Base-by-base conservation (phyloP, 2,113 vertebrate species). In the Fukomys damarensis region DNA sequence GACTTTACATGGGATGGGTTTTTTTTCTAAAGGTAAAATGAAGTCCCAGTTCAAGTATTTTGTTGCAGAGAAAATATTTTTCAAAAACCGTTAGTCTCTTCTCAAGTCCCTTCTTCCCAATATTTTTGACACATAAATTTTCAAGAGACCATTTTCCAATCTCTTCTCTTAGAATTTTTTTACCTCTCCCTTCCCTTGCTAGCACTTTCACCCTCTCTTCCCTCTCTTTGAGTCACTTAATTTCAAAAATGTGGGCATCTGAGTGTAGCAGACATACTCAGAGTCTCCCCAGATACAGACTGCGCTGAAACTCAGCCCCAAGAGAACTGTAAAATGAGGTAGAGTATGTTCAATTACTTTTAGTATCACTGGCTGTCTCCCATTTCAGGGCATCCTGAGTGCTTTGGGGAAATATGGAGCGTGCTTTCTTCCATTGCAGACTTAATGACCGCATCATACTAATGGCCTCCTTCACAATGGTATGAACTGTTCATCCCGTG, bases 371-470 rank as follows among this genome's bases (percentile, higher is more conserved):
- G 43, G 14, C 91, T 59, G 2, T 22, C 38, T 94, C 86, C 52
- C 83, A 70, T 43, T 86, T 88, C 11, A 61, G 82, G 85, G 52
- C 24, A 79, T n/a, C 70, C 59, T 91, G 30, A 94, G 74, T 70
- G 56, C 93, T 66, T 82, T 79, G 72, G 52, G 35, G 54, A n/a
- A 72, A 77, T 52, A 49, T 63, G 61, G 38, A 86, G 5, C 30
- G 35, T 49, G 30, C 52, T 96, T 92, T 80, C 74, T 91, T 93
- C 58, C 54, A 41, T 24, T 77, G 86, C 61, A 58, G 70, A 1
- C 91, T 92, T 89, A 95, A 96, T 52, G 79, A 65, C 74, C n/a
- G 56, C 63, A 6, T 97, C 92, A 58, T 63, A 32, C 72, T 91
- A 76, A 94, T 76, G 93, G 65, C 65, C 58, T 54, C 26, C 91